Conservation (phyloP, 2,797 vertebrate species). For the Cirrhinus mrigala region DNA sequence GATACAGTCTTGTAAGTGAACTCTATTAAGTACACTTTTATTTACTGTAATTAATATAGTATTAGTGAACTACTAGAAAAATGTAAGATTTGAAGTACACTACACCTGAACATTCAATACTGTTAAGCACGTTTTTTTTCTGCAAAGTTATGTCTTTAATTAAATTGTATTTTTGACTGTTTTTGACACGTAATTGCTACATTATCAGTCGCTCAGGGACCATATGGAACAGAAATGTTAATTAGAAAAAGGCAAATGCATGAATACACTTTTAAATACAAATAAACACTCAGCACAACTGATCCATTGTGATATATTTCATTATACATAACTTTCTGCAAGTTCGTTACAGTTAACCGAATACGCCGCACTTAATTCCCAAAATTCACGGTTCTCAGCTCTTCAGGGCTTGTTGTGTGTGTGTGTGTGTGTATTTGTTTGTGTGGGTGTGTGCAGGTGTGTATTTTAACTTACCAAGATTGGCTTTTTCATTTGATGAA, state of each 20-base stretch:
- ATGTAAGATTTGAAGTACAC: neutral
- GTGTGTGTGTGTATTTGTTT: neutral
- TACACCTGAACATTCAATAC: neutral
- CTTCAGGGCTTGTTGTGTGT: neutral
- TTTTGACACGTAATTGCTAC: neutral
- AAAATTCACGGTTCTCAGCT: neutral
- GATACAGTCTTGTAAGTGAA: too few relatives aligned
- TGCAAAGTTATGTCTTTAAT: neutral
- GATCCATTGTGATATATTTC: neutral
- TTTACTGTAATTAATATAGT: too few relatives aligned
- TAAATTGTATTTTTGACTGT: neutral
- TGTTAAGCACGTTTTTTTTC: neutral
- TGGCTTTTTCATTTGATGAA: conserved; percentile 79
- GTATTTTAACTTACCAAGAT: conserved; percentile 77
- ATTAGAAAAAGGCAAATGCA: neutral
- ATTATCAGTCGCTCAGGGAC: neutral
- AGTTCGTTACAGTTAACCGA: neutral
- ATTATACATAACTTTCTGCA: neutral
- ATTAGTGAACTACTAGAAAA: too few relatives aligned
- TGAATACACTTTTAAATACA: neutral
- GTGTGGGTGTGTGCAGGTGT: conserved; percentile 17
- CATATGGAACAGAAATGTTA: neutral
- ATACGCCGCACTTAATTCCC: neutral
- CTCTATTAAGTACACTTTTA: too few relatives aligned
- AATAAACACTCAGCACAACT: neutral